Percentiles rank a stretch among this genome's conserved stretches.
These are phyloP conservation scores for Tachystola acroxantha DNA, from an alignment of 2,888 invertebrate genomes.

Conservation along the genomic window DNA sequence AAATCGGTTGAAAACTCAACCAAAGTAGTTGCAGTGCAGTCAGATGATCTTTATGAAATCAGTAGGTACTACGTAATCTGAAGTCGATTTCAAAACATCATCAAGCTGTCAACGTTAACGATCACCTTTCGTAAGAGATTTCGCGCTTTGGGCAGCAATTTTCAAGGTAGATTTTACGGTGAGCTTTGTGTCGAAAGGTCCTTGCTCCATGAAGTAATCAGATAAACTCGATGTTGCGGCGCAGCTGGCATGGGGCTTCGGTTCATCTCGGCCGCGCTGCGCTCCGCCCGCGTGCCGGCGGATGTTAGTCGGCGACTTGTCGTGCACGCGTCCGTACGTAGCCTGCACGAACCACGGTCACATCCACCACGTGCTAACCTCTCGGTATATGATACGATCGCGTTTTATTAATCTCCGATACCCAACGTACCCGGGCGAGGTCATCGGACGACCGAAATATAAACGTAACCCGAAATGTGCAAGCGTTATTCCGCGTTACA, in stretches of 20 bases:
- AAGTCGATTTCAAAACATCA: constrained; percentile 16
- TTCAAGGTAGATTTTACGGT: constrained; percentile 69
- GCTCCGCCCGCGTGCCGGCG: constrained; percentile 15
- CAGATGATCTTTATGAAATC: not conserved
- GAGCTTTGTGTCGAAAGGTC: constrained; percentile 71
- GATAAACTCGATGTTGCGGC: constrained; percentile 38
- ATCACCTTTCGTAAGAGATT: constrained; percentile 39
- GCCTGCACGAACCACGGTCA: constrained; percentile 10
- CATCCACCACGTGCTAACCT: constrained; percentile 14
- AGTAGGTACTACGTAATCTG: not conserved
- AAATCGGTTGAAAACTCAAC: too few relatives aligned
- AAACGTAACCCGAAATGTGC: constrained; percentile 8
- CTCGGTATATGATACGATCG: constrained; percentile 15
- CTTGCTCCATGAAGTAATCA: constrained; percentile 73
- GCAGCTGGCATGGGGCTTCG: constrained; percentile 33
- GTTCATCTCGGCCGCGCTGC: constrained; percentile 27
- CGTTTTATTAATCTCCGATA: constrained; percentile 18
- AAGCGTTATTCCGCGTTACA: constrained; percentile 8
- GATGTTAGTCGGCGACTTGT: constrained; percentile 29
- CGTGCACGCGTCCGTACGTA: constrained; percentile 37
- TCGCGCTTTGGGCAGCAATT: constrained; percentile 49
- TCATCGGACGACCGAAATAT: constrained; percentile 25
- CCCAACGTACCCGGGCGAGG: constrained; percentile 17
- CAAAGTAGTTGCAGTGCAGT: too few relatives aligned
- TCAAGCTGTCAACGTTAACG: constrained; percentile 20